Evolutionary conservation across 2,113 vertebrate genomes (phyloP).

Genomic region (Tringa solitaria): DNA sequence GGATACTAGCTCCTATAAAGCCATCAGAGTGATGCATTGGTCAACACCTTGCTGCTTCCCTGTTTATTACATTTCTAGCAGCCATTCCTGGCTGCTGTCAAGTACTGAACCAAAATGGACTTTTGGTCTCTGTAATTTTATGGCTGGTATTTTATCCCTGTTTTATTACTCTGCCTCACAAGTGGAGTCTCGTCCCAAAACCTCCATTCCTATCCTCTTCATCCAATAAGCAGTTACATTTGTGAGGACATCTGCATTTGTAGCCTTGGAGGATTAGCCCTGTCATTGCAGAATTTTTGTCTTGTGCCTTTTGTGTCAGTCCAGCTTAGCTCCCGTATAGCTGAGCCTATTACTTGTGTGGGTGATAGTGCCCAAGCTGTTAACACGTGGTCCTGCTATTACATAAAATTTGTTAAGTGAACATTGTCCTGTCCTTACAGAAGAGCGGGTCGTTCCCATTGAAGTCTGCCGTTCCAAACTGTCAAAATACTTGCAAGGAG

Average conservation of each 20-base stretch:
- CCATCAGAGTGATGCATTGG: not conserved
- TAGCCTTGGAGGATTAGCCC: not conserved
- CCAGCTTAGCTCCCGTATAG: not conserved
- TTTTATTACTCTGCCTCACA: not conserved
- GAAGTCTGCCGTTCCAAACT: conserved; percentile 97
- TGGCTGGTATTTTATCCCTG: not conserved
- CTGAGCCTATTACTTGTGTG: not conserved
- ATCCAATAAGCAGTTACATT: not conserved
- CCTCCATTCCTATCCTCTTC: not conserved
- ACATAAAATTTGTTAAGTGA: not conserved
- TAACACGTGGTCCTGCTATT: not conserved
- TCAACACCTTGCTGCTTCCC: not conserved
- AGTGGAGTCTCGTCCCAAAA: not conserved
- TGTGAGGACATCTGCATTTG: not conserved
- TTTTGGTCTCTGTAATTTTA: not conserved
- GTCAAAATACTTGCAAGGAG: conserved; percentile 92
- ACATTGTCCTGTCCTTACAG: conserved; percentile 73
- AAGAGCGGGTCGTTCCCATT: conserved; percentile 94
- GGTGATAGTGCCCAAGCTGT: not conserved
- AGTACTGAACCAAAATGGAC: not conserved
- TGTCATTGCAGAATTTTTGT: not conserved
- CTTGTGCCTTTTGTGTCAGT: not conserved
- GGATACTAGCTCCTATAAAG: not conserved
- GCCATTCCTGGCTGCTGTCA: not conserved
- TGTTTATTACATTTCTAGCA: not conserved